Conservation (phyloP, 2,113 vertebrate genomes). For the Agelaius tricolor region DNA sequence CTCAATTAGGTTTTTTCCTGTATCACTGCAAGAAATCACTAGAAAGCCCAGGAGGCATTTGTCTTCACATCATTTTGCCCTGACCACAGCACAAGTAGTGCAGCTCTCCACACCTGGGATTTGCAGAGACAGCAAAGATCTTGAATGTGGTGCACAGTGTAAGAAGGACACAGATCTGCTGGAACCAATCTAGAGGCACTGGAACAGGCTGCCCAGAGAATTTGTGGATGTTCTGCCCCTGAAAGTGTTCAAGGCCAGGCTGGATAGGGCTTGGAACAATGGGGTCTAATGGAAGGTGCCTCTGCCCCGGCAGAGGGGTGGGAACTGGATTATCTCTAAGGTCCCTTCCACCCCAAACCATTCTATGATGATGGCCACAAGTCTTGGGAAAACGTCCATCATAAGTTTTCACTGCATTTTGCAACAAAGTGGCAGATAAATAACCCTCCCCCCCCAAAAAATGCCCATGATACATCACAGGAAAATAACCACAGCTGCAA, state of each 20-base stretch:
- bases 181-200: neutral
- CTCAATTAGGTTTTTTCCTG: neutral
- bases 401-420: neutral
- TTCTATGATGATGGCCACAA: accelerated
- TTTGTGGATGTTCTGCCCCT: accelerated
- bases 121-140: neutral
- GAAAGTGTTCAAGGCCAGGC: neutral
- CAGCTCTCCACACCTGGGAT: accelerated
- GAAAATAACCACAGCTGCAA: neutral
- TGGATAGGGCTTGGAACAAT: neutral
- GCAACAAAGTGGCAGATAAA: neutral
- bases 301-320: neutral
- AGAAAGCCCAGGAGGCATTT: neutral
- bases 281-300: neutral
- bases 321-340: neutral
- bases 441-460: accelerated
- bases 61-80: neutral
- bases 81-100: neutral
- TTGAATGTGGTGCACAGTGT: accelerated
- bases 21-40: neutral
- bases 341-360: neutral
- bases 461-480: neutral
- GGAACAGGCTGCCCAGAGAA: neutral
- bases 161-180: neutral
- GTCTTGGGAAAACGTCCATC: neutral